Conservation (phyloP, 2,113 vertebrate genomes). For the Brachypteracias leptosomus region DNA sequence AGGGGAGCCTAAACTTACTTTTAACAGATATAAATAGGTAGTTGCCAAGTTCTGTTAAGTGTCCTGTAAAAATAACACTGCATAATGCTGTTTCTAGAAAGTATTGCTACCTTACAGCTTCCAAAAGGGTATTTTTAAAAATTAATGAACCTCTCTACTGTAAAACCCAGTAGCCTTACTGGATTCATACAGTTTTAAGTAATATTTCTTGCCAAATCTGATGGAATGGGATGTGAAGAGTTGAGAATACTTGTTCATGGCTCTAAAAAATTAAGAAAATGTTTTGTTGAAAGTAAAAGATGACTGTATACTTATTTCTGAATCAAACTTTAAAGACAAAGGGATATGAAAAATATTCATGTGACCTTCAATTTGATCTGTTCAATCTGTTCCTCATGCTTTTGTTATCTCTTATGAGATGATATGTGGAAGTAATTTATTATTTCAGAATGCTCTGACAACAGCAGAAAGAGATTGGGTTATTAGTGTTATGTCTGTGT, state of each 20-base stretch:
- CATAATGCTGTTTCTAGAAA: background rate
- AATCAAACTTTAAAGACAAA: background rate
- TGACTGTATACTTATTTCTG: background rate
- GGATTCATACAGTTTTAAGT: background rate
- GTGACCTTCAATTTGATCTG: background rate
- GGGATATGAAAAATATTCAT: fast-evolving
- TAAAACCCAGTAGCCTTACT: background rate
- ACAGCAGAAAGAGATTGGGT: background rate
- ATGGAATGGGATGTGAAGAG: background rate
- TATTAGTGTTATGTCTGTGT: background rate
- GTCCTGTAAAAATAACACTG: background rate
- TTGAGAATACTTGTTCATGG: background rate
- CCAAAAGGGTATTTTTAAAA: background rate
- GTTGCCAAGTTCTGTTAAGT: background rate
- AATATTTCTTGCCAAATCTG: background rate
- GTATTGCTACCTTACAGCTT: background rate
- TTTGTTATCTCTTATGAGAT: background rate
- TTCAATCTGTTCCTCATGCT: background rate
- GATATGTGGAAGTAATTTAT: background rate
- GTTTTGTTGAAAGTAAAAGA: background rate
- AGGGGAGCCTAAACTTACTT: background rate
- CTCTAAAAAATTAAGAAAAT: background rate
- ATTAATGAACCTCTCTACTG: background rate
- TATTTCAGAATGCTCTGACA: background rate
- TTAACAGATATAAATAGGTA: background rate